phyloP scores from a whole-genome alignment of 2,888 invertebrate species.

The Pardosa pseudoannulata region DNA sequence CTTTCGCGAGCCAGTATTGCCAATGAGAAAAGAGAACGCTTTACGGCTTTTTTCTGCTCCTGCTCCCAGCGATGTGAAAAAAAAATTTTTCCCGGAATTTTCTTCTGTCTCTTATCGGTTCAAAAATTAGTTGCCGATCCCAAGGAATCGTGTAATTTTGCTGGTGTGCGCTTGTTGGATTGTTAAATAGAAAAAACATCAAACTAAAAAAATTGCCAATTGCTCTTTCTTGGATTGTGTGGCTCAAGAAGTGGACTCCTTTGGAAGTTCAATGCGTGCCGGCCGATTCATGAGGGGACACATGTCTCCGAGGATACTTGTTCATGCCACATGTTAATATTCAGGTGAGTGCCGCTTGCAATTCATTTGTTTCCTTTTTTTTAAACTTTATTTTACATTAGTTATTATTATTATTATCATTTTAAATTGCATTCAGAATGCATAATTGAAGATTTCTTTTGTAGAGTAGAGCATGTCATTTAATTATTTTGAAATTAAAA shows the following conservation, averaged over 20 bases:
- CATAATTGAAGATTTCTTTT: too few species aligned
- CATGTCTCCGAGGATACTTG: slow-evolving; percentile 67
- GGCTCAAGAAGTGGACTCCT: not conserved
- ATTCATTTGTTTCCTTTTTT: not conserved
- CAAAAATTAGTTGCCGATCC: too few species aligned
- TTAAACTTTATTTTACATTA: not conserved
- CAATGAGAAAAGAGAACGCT: not conserved
- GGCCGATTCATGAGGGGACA: slow-evolving; percentile 63
- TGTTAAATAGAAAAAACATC: not conserved
- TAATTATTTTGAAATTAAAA: too few species aligned
- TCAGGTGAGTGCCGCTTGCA: slow-evolving; percentile 50
- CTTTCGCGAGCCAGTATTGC: not conserved
- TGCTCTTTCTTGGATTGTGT: not conserved
- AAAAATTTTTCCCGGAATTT: not conserved
- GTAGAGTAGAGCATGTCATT: too few species aligned
- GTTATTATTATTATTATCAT: too few species aligned
- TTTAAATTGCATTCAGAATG: too few species aligned
- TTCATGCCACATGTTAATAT: slow-evolving; percentile 73
- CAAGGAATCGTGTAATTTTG: too few species aligned
- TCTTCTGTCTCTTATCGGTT: too few species aligned
- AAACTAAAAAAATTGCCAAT: not conserved
- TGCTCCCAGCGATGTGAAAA: not conserved
- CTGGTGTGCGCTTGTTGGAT: slow-evolving; percentile 16
- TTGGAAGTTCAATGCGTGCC: slow-evolving; percentile 60
- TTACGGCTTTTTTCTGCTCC: not conserved